Base-by-base conservation (phyloP, 2,797 vertebrate species). In the Leptoclinus maculatus region DNA sequence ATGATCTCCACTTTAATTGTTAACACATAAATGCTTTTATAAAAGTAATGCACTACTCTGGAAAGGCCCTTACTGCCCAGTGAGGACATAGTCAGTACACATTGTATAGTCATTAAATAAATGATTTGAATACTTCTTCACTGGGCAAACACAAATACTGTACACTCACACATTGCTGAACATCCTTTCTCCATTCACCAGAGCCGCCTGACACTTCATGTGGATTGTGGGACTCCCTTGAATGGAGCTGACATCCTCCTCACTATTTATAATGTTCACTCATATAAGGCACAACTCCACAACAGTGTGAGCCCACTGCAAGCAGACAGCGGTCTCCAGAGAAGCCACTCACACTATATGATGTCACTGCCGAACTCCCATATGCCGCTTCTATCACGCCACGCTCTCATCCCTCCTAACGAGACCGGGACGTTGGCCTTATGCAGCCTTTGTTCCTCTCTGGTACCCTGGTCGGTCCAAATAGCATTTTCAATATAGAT, bases 251-350 rank as follows among this genome's bases (percentile, higher is more conserved):
- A 92, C 90, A 82, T 66, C 76, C 73, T 86, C 73, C 82, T 85
- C 90, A 88, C 87, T 87, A 82, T 90, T 91, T 84, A 86, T 87
- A 87, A 90, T 82, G 79, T 87, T 89, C 79, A 84, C 80, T 86
- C 82, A 83, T 69, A 88, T 75, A 80, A 80, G 68, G 72, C 76
- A 67, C 75, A 79, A 73, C 29, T 80, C 51, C 41, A 69, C 81
- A 77, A 68, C 79, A 88, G 82, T 78, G 34, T 70, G 85, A 84
- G 76, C 53, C 69, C 79, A 83, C 59, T 79, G 89, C 67, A 19
- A 90, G 78, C 68, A 66, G 81, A 83, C 83, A 87, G 85, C 80
- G n/a, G 85, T 86, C 89, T 77, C 84, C 78, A 71, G 85, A 86
- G 86, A 74, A 67, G 67, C 77, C 25, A 62, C 82, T 86, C 80